phyloP scores from a whole-genome alignment of 2,113 vertebrate species.

The Picathartes gymnocephalus region DNA sequence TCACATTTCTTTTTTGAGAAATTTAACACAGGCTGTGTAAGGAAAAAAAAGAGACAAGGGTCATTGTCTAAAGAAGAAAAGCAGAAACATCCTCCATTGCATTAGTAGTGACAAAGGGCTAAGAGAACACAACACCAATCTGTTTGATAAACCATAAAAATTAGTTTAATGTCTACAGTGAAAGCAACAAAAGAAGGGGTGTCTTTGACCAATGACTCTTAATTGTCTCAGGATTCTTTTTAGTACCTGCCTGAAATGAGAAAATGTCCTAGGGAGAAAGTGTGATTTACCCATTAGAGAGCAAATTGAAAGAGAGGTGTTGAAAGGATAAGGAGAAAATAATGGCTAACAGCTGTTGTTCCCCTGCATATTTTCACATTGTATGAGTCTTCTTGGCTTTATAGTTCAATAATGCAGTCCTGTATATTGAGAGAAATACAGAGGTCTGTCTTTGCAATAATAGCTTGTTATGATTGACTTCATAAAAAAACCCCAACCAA shows the following conservation, averaged over 20 bases:
- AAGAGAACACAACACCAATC: background rate
- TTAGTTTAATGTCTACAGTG: background rate
- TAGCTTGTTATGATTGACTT: background rate
- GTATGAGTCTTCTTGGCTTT: background rate
- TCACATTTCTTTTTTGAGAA: background rate
- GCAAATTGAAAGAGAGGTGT: slow-evolving; percentile 49
- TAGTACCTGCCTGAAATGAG: slow-evolving; percentile 2
- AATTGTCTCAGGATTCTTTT: background rate
- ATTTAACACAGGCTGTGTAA: background rate
- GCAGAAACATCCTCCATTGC: background rate
- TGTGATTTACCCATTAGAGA: slow-evolving; percentile 58
- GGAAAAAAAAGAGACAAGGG: background rate
- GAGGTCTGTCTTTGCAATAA: background rate
- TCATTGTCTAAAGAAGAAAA: background rate
- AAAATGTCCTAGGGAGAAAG: slow-evolving; percentile 36
- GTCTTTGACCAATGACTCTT: background rate
- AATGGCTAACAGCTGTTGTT: slow-evolving; percentile 54
- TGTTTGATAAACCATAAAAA: background rate
- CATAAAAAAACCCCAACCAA: fast-evolving
- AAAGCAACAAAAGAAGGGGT: background rate
- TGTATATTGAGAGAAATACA: background rate
- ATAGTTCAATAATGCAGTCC: background rate
- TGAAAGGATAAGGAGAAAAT: slow-evolving; percentile 53
- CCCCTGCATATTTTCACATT: slow-evolving; percentile 4
- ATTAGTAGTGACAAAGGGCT: background rate